Percentiles rank a stretch among this genome's conserved stretches.
phyloP scores from a whole-genome alignment of 1,140 invertebrate species.

The Fragariocoptes setiger region DNA sequence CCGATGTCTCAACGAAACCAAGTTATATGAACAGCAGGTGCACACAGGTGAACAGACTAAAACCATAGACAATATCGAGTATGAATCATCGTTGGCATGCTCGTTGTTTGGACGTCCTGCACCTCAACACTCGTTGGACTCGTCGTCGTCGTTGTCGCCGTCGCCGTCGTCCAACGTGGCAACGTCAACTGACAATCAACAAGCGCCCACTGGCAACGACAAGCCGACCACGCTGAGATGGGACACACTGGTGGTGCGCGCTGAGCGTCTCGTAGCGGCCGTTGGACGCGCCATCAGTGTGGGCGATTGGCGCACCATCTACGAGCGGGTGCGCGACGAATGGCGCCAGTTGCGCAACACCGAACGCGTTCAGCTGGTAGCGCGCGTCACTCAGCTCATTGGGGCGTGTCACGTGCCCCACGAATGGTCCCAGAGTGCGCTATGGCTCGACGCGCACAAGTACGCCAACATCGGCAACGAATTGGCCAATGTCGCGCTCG shows the following conservation, averaged over 20 bases:
- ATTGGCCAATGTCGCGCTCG: conserved; percentile 1
- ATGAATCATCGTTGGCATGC: not conserved
- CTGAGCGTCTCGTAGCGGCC: not conserved
- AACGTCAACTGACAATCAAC: too few relatives aligned
- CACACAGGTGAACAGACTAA: not conserved
- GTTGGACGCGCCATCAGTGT: not conserved
- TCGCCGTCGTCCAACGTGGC: not conserved
- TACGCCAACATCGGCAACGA: conserved; percentile 1
- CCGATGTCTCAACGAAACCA: not conserved
- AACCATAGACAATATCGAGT: not conserved
- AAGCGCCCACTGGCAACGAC: too few relatives aligned
- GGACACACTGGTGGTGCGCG: not conserved
- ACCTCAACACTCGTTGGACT: not conserved
- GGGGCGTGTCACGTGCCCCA: conserved; percentile 3
- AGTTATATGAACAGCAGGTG: not conserved
- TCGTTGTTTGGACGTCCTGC: not conserved
- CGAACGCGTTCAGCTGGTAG: conserved; percentile 3
- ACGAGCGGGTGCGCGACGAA: not conserved
- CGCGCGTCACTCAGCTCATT: conserved; percentile 1
- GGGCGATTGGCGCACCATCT: not conserved
- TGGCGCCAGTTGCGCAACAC: not conserved
- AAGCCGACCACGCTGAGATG: too few relatives aligned
- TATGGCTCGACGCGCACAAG: conserved; percentile 2
- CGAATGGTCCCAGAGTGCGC: not conserved
- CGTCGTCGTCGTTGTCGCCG: not conserved